Conservation (phyloP, 2,888 invertebrate species). For the Epinotia ramella region DNA sequence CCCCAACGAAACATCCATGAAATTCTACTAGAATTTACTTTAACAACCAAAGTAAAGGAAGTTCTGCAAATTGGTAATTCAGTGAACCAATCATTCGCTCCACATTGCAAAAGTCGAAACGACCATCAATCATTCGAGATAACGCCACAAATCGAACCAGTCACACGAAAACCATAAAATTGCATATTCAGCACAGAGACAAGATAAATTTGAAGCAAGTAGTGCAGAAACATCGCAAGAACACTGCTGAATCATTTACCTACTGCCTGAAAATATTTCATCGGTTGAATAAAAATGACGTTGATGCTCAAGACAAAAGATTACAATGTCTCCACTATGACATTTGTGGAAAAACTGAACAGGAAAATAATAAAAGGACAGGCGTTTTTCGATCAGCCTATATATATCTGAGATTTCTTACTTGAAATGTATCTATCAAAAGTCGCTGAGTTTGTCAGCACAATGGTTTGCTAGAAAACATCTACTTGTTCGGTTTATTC, state of each 20-base stretch:
- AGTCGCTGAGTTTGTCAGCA: constrained; percentile 64
- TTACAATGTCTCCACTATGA: constrained; percentile 57
- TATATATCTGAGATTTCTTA: constrained; percentile 61
- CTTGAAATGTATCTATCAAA: constrained; percentile 65
- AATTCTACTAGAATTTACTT: constrained; percentile 19
- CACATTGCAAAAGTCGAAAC: constrained; percentile 64
- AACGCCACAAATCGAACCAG: constrained; percentile 71
- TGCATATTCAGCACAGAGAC: constrained; percentile 69
- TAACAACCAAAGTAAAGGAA: constrained; percentile 27
- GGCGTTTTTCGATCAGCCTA: constrained; percentile 59
- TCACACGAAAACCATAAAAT: constrained; percentile 71
- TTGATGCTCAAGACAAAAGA: constrained; percentile 64
- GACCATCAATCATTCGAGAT: constrained; percentile 72
- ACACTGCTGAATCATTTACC: constrained; percentile 68
- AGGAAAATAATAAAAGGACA: constrained; percentile 60
- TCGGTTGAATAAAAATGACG: constrained; percentile 59
- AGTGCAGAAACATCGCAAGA: constrained; percentile 64
- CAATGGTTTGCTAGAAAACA: constrained; percentile 59
- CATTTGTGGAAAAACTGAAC: constrained; percentile 57
- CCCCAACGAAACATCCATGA: constrained; percentile 2
- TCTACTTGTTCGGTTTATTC: constrained; percentile 60
- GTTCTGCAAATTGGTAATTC: constrained; percentile 60
- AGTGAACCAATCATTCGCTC: constrained; percentile 65
- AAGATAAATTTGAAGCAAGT: constrained; percentile 68
- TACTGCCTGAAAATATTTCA: constrained; percentile 59